Evolutionary conservation across 2,888 invertebrate genomes (phyloP).

Genomic region (Junonia oenone): DNA sequence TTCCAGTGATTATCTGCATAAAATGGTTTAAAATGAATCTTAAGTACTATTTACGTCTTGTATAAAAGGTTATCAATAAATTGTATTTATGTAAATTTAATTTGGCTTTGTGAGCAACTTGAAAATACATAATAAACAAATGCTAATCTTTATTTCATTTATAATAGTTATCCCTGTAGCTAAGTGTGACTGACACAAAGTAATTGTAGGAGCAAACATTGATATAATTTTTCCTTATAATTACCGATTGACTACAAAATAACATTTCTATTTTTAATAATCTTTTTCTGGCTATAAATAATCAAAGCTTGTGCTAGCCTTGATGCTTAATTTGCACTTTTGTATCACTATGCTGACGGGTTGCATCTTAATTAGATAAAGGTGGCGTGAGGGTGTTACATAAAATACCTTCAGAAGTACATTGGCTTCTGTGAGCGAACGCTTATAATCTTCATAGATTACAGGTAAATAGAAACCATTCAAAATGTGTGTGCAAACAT

Average conservation of each 20-base stretch:
- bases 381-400: conserved; percentile 18
- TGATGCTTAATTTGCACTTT: conserved; percentile 12
- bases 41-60: conserved; percentile 72
- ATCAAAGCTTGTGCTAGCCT: not conserved
- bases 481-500: not conserved
- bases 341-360: not conserved
- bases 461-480: not conserved
- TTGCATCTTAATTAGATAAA: conserved; percentile 26
- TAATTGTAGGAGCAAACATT: not conserved
- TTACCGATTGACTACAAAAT: not conserved
- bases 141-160: conserved; percentile 74
- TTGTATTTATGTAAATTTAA: conserved; percentile 79
- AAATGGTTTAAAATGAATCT: conserved; percentile 64
- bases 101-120: conserved; percentile 78
- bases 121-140: conserved; percentile 78
- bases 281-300: not conserved
- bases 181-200: too few species aligned
- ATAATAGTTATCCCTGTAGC: not conserved
- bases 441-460: not conserved
- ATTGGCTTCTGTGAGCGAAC: conserved; percentile 10
- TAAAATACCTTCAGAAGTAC: conserved; percentile 14
- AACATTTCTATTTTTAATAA: too few species aligned
- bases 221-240: not conserved
- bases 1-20: conserved; percentile 51
- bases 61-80: conserved; percentile 74